Base-by-base conservation (phyloP, 2,797 vertebrate species). In the Falco berigora region DNA sequence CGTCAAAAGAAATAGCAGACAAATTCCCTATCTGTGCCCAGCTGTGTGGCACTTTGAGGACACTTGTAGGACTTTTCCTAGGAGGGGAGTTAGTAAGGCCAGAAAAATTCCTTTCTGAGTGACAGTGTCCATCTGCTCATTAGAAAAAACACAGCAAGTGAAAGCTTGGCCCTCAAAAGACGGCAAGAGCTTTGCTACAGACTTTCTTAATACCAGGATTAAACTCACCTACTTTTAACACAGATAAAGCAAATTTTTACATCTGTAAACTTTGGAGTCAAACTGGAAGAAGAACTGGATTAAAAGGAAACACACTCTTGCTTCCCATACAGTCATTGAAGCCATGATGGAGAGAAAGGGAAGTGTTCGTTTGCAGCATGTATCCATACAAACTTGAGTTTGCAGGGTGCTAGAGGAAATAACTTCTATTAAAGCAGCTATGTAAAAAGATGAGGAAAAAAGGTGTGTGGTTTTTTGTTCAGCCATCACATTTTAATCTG, bases 231-330 rank as follows among this genome's bases (percentile, higher is more conserved):
- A 30, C 19, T 86, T 91, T 38, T 72, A 59, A 52, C 25, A 81
- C 3, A 56, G 72, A 64, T 63, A 30, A 6, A 49, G 12, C 20
- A 67, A 47, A 32, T 73, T 76, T 90, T 82, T 69, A 71, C 40
- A 55, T 76, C 30, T 86, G 28, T 82, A 82, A 93, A 63, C 36
- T n/a, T 52, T 14, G 18, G n/a, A 86, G 74, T 85, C 28, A 88
- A 76, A 58, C 8, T 28, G 56, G 56, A 92, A 76, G 59, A 93
- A 94, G 44, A 84, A 44, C n/a, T 59, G 55, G 36, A 84, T 82
- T 93, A 56, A 72, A 88, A 84, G 36, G 66, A 86, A 86, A 68
- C 38, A 38, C 2, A 5, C 17, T 75, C 25, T 68, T 69, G 27
- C 24, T 79, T 90, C 59, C 17, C 62, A 25, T 73, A 25, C 2